Evolutionary conservation across 64 coral and sea anemone genomes (phyloP).

Genomic region (Stichodactyla helianthus): DNA sequence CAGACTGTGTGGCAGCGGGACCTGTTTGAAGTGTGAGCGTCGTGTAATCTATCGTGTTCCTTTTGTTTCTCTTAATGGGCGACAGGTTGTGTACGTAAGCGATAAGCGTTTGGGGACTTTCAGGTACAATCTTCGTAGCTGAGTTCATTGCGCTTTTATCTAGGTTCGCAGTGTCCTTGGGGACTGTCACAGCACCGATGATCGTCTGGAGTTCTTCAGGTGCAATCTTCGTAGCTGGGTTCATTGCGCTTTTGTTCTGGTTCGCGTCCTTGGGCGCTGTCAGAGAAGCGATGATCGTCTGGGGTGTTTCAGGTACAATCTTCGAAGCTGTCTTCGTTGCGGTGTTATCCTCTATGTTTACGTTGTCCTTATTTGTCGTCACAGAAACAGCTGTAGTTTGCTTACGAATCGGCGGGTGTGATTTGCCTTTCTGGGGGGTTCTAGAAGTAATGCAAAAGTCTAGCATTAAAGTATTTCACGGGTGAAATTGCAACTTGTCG

Average conservation of each 20-base stretch:
- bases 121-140: neutral
- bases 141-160: neutral
- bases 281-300: neutral
- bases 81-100: constrained; percentile 45
- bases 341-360: neutral
- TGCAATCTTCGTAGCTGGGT: neutral
- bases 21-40: constrained; percentile 50
- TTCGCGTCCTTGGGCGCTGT: neutral
- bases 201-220: neutral
- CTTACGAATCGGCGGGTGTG: neutral
- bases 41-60: constrained; percentile 40
- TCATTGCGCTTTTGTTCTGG: neutral
- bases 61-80: constrained; percentile 36
- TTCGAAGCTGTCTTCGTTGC: neutral
- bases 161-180: neutral
- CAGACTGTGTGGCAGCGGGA: neutral
- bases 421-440: constrained; percentile 2
- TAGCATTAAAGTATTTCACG: too few relatives aligned
- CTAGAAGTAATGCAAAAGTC: neutral
- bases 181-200: neutral
- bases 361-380: neutral
- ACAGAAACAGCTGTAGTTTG: neutral
- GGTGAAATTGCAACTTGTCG: constrained; percentile 2
- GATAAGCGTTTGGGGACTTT: constrained; percentile 14
- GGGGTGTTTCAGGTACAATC: neutral